Conservation (phyloP, 2,113 vertebrate species). For the Mobula birostris region DNA sequence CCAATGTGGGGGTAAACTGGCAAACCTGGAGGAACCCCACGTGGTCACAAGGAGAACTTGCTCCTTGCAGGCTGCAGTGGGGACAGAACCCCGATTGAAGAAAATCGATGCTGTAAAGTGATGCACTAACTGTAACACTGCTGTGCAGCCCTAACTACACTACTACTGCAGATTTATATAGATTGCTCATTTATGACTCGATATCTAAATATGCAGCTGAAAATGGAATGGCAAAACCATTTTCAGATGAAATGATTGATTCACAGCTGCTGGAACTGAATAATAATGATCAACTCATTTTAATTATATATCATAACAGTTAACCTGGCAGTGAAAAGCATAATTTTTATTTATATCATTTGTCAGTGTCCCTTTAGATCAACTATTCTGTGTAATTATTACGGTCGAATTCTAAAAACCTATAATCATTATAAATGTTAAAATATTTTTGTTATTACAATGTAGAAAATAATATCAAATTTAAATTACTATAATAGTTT, state of each 20-base stretch:
- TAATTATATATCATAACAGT: slow-evolving; percentile 5
- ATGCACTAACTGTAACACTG: too few relatives aligned
- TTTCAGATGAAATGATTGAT: neutral
- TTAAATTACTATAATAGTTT: neutral
- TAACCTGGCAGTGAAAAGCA: neutral
- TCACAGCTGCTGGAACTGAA: neutral
- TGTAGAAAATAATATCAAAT: neutral
- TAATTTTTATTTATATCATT: neutral
- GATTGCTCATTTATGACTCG: neutral
- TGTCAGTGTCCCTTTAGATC: neutral
- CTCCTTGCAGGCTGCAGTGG: too few relatives aligned
- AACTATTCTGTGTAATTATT: neutral
- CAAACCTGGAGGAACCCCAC: too few relatives aligned
- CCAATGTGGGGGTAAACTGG: too few relatives aligned
- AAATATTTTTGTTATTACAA: neutral
- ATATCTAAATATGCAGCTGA: slow-evolving; percentile 1
- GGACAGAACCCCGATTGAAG: too few relatives aligned
- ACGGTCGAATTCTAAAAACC: neutral
- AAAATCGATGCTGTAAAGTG: too few relatives aligned
- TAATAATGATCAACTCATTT: neutral
- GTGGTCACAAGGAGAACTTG: too few relatives aligned
- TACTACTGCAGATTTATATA: neutral
- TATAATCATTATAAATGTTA: neutral
- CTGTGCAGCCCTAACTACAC: too few relatives aligned
- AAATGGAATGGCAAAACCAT: neutral